A percentile compares a stretch with the other conserved stretches of the same genome.
These are phyloP conservation scores for Polypterus senegalus DNA, from an alignment of 2,113 vertebrate genomes.

Conservation along the genomic window DNA sequence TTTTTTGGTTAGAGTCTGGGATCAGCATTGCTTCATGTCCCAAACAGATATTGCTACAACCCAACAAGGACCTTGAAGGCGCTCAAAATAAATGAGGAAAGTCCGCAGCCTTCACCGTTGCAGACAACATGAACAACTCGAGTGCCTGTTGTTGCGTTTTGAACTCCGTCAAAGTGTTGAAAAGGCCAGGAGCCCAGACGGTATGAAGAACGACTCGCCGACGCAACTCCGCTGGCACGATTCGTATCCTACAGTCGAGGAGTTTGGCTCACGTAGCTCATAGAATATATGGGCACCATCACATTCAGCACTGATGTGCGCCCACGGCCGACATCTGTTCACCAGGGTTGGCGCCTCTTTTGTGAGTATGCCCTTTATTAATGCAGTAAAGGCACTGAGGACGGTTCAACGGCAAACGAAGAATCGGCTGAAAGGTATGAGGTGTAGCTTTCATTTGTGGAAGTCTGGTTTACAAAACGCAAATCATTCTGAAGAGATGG, in stretches of 20 bases:
- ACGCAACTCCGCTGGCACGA: background rate
- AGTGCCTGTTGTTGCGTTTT: background rate
- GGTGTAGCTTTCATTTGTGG: no score
- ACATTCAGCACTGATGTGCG: background rate
- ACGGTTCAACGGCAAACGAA: no score
- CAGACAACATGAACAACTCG: background rate
- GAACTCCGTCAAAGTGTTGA: background rate
- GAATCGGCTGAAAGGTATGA: no score
- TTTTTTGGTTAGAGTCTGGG: conserved; percentile 2
- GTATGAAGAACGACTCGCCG: no score
- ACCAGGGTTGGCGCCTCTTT: no score
- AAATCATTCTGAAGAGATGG: no score
- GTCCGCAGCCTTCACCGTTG: background rate
- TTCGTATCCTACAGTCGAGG: background rate
- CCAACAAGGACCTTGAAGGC: background rate
- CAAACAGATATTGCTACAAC: background rate
- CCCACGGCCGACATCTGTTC: no score
- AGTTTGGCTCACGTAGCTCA: conserved; percentile 1
- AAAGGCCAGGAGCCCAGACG: no score
- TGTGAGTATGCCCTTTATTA: no score
- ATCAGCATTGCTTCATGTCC: conserved; percentile 3
- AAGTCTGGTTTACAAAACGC: no score
- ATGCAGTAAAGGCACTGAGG: no score
- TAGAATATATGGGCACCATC: background rate
- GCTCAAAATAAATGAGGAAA: background rate